Evolutionary conservation across 1,140 invertebrate genomes (phyloP).

Genomic region (Drosophila nebulosa): DNA sequence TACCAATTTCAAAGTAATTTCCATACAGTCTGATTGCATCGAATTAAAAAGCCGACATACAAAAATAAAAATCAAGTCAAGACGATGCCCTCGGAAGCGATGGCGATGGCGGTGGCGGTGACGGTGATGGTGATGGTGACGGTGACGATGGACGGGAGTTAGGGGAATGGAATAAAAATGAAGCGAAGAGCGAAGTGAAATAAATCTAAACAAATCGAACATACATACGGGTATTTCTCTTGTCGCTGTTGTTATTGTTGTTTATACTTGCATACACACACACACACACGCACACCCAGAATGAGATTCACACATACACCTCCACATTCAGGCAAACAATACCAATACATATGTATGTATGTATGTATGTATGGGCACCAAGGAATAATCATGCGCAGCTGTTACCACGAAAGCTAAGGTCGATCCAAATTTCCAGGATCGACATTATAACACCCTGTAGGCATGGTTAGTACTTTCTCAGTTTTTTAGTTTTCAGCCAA

Average conservation of each 20-base stretch:
- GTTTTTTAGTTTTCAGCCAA: no score
- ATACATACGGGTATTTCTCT: constrained; percentile 13
- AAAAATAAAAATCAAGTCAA: constrained; percentile 46
- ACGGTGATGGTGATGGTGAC: background rate
- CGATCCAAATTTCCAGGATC: background rate
- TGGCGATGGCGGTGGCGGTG: background rate
- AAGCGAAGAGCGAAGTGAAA: background rate
- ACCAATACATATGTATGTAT: background rate
- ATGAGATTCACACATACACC: background rate
- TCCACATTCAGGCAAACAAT: background rate
- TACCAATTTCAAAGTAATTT: constrained; percentile 61
- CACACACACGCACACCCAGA: background rate
- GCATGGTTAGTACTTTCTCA: no score
- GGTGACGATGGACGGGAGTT: background rate
- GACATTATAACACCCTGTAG: background rate
- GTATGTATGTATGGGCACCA: background rate
- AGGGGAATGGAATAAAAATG: constrained; percentile 13
- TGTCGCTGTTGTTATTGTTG: constrained; percentile 4
- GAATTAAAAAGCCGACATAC: constrained; percentile 53
- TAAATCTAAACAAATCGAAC: constrained; percentile 14
- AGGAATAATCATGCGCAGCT: constrained; percentile 53
- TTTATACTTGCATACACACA: constrained; percentile 11
- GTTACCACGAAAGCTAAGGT: constrained; percentile 17
- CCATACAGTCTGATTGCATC: constrained; percentile 59
- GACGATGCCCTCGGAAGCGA: constrained; percentile 15